Evolutionary conservation across 1,140 invertebrate species (phyloP).

Genomic region (Centruroides sculpturatus): DNA sequence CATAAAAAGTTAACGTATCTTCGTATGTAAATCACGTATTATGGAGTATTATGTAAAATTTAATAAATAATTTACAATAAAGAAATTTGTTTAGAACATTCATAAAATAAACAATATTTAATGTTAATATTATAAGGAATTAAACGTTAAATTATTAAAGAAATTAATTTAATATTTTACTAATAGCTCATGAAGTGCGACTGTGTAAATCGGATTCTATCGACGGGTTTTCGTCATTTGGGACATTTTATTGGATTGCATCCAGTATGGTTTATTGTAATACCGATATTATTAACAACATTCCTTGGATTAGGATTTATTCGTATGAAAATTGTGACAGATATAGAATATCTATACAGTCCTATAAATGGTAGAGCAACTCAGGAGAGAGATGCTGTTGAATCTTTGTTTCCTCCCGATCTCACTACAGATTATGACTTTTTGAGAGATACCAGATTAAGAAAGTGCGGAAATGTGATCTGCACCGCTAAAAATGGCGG

Average conservation of each 20-base stretch:
- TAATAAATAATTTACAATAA: no score
- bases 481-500: conserved; percentile 62
- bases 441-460: conserved; percentile 65
- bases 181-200: no score
- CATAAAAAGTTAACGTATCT: no score
- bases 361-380: conserved; percentile 58
- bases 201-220: conserved; percentile 9
- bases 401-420: conserved; percentile 68
- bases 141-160: no score
- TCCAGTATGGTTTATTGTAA: conserved; percentile 73
- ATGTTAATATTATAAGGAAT: no score
- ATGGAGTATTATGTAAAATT: no score
- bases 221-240: conserved; percentile 62
- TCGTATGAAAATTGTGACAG: conserved; percentile 68
- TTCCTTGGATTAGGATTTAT: conserved; percentile 74
- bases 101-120: no score
- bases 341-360: conserved; percentile 84
- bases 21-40: no score
- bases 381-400: conserved; percentile 58
- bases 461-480: conserved; percentile 73
- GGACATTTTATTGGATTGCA: conserved; percentile 60
- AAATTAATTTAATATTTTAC: no score
- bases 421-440: conserved; percentile 70
- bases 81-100: no score
- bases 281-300: conserved; percentile 59